phyloP scores from a whole-genome alignment of 2,888 invertebrate genomes.

The Macrophya alboannulata region DNA sequence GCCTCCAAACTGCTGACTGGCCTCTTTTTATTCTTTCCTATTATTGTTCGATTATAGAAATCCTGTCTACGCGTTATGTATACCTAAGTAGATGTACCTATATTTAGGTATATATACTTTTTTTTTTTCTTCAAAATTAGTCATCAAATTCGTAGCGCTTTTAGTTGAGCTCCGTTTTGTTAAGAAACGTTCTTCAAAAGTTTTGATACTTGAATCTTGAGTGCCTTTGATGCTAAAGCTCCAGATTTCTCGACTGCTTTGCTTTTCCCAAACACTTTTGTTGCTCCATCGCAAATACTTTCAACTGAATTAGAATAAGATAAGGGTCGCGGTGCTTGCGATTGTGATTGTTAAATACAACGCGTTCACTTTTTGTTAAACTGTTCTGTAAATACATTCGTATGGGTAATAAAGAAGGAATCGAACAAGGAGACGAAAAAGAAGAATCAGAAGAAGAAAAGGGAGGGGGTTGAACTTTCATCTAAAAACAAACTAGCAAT shows the following conservation, averaged over 20 bases:
- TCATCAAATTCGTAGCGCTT: background rate
- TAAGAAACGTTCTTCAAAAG: background rate
- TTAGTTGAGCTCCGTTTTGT: background rate
- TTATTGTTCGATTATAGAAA: slow-evolving; percentile 10
- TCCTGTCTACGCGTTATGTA: background rate
- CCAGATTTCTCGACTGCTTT: background rate
- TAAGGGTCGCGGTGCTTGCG: background rate
- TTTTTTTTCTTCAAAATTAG: background rate
- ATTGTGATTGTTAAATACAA: slow-evolving; percentile 21
- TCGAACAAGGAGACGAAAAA: background rate
- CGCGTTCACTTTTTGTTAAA: background rate
- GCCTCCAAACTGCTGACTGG: background rate
- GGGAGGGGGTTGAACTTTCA: background rate
- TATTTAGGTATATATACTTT: background rate
- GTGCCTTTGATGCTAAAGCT: background rate
- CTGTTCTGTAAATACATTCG: background rate
- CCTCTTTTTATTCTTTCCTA: background rate
- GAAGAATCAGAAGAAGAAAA: background rate
- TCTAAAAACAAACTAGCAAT: background rate
- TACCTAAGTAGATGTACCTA: too few species aligned
- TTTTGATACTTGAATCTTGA: slow-evolving; percentile 13
- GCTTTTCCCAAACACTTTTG: slow-evolving; percentile 6
- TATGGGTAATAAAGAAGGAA: background rate
- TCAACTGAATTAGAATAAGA: slow-evolving; percentile 8
- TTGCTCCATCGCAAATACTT: slow-evolving; percentile 29